Evolutionary conservation across 2,888 invertebrate species (phyloP), one percentile per base, ranked within the genome.

Genomic region (Julus scandinavius): DNA sequence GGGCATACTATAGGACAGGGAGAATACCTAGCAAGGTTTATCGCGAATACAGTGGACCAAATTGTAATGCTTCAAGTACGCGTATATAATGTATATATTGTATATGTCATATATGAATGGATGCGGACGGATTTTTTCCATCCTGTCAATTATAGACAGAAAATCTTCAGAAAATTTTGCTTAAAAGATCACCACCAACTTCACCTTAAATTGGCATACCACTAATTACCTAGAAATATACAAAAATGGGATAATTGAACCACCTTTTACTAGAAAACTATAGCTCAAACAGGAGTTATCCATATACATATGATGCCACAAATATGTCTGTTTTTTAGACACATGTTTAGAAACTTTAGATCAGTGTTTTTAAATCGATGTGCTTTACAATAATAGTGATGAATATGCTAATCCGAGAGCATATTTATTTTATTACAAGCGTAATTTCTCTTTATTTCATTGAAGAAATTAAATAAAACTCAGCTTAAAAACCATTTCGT

Each of bases 51-150:
- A 15, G 38, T 15, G 4, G 80, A 38, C 13, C 38, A 38, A 80
- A 80, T 80, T 80, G 40, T 15, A 80, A 80, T 80, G 13, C 29
- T 72, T n/a, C 72, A 72, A 29, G 72, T 29, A 72, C 13, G 72
- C 5, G 72, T 80, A 15, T 80, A 80, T 72, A 29, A 9, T 13
- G 80, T 38, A 38, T 80, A 80, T 80, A 38, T 80, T 80, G 80
- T 80, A 80, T 80, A 80, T 80, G 13, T 80, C 38, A 80, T 80
- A 29, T 38, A 80, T 80, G 38, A 80, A 80, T 80, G 38, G 80
- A 80, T 80, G 80, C 1, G 80, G 80, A 80, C 80, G 80, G 80
- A 80, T 80, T 80, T 80, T 54, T 38, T 38, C 80, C 80, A 38
- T 13, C 80, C 13, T 29, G 80, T 38, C 38, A 80, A 80, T 45